These are phyloP conservation scores for Poecile montanus DNA, from an alignment of 2,797 vertebrate species.

Conservation along the genomic window DNA sequence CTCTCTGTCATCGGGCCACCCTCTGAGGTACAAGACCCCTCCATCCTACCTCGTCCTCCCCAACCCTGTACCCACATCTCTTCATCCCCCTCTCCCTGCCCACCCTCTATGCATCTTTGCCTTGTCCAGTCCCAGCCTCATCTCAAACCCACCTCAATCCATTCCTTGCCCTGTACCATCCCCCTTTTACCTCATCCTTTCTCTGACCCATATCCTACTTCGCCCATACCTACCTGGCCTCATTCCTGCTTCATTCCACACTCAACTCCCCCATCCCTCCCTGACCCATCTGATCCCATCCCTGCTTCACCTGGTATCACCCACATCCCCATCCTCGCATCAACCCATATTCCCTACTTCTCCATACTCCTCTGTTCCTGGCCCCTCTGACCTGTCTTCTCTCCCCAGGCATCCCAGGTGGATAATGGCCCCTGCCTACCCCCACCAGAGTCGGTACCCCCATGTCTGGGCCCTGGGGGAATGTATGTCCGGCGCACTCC, in stretches of 20 bases:
- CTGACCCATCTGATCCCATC: slow-evolving; percentile 73
- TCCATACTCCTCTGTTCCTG: background rate
- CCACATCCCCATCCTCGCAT: background rate
- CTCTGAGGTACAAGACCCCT: slow-evolving; percentile 79
- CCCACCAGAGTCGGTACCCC: slow-evolving; percentile 76
- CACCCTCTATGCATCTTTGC: background rate
- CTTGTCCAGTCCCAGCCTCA: fast-evolving
- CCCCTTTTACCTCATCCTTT: background rate
- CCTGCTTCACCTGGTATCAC: background rate
- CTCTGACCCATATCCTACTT: background rate
- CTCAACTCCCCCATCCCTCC: slow-evolving; percentile 44
- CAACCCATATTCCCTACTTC: background rate
- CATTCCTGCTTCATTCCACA: background rate
- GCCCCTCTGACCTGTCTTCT: background rate
- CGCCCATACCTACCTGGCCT: background rate
- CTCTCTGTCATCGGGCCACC: slow-evolving; percentile 94
- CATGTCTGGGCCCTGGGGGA: slow-evolving; percentile 80
- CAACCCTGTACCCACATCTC: background rate
- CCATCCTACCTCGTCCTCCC: background rate
- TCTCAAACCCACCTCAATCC: background rate
- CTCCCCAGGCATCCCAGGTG: slow-evolving; percentile 57
- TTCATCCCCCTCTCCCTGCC: background rate
- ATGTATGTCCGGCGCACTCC: slow-evolving; percentile 77
- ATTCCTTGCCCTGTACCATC: background rate
- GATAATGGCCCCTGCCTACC: slow-evolving; percentile 76